These are phyloP conservation scores for Ophion ventricosus DNA, from an alignment of 2,888 invertebrate genomes.

Conservation along the genomic window DNA sequence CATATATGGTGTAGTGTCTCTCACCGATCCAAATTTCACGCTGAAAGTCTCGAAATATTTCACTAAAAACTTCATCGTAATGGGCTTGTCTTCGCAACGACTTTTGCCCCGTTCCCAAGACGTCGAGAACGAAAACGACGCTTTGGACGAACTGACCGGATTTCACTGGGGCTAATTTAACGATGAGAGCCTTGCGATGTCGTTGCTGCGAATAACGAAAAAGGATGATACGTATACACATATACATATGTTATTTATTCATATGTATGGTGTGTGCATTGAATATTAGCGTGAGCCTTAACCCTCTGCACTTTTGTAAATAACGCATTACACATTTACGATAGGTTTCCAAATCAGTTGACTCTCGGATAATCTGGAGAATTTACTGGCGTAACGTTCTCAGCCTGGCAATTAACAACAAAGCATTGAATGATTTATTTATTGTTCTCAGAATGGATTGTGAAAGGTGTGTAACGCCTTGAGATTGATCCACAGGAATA, in stretches of 20 bases:
- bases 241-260: background rate
- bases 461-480: background rate
- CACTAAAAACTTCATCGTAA: conserved; percentile 80
- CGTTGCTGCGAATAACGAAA: conserved; percentile 49
- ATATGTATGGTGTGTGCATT: background rate
- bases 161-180: conserved; percentile 63
- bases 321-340: conserved; percentile 11
- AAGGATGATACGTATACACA: background rate
- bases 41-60: conserved; percentile 79
- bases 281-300: conserved; percentile 46
- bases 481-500: conserved; percentile 29
- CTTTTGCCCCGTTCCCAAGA: conserved; percentile 25
- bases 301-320: conserved; percentile 33
- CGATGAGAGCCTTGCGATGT: conserved; percentile 60
- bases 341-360: conserved; percentile 24
- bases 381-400: background rate
- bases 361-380: conserved; percentile 36
- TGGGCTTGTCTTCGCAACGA: conserved; percentile 40
- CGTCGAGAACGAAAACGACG: conserved; percentile 41
- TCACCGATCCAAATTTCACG: conserved; percentile 80
- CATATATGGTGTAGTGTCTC: conserved; percentile 47
- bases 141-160: conserved; percentile 57
- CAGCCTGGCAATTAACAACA: conserved; percentile 38
- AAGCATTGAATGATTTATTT: background rate
- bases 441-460: conserved; percentile 6